A percentile compares a stretch with the other conserved stretches of the same genome.
Conservation (phyloP, 2,113 vertebrate species). For the zebrafish (Danio rerio) region GRCz12tu NC_133190.1:16014501-16015000, state of each 20-base stretch:
- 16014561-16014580: constrained; percentile 67
- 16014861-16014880: constrained; percentile 87
- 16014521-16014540: constrained; percentile 80
- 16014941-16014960: constrained; percentile 84
- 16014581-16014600: constrained; percentile 81
- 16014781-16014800: constrained; percentile 88
- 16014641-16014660: constrained; percentile 82
- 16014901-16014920: constrained; percentile 71
- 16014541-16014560: constrained; percentile 76
- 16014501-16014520: constrained; percentile 57
- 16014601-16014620: constrained; percentile 73
- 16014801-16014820: constrained; percentile 91
- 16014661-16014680: constrained; percentile 80
- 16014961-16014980: constrained; percentile 76
- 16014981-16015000: constrained; percentile 68
- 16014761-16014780: constrained; percentile 92
- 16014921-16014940: constrained; percentile 77
- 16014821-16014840: constrained; percentile 71
- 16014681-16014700: constrained; percentile 85
- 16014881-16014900: constrained; percentile 80
- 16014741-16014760: constrained; percentile 91
- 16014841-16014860: constrained; percentile 65
- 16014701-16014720: constrained; percentile 85
- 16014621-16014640: constrained; percentile 82
- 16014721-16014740: constrained; percentile 84